These are phyloP conservation scores for Dynastes hyllus DNA, from an alignment of 2,888 invertebrate genomes.

Conservation along the genomic window DNA sequence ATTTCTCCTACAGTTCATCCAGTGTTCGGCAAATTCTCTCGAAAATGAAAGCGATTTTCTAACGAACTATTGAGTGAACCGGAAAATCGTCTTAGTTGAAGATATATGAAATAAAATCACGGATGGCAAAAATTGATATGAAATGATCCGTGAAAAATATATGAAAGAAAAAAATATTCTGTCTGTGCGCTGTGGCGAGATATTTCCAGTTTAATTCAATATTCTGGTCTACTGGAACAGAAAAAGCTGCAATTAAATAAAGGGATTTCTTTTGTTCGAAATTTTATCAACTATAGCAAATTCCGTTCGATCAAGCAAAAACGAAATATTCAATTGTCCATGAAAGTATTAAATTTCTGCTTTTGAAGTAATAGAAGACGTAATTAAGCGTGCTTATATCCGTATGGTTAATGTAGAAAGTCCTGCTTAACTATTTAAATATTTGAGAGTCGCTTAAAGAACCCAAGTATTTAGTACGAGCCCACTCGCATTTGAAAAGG, in stretches of 20 bases:
- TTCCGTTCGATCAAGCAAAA: background rate
- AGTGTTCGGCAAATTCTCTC: constrained; percentile 37
- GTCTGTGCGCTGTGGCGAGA: background rate
- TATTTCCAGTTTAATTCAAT: constrained; percentile 25
- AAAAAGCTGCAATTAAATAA: constrained; percentile 22
- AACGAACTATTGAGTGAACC: constrained; percentile 53
- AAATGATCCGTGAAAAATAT: constrained; percentile 53
- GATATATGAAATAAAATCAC: constrained; percentile 53
- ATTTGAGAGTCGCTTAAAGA: constrained; percentile 5
- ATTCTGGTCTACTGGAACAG: constrained; percentile 22
- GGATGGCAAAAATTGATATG: constrained; percentile 51
- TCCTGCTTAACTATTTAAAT: background rate
- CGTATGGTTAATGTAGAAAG: too few relatives aligned
- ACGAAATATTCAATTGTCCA: too few relatives aligned
- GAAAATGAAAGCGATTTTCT: constrained; percentile 53
- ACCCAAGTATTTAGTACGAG: background rate
- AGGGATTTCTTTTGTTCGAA: background rate
- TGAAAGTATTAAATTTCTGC: too few relatives aligned
- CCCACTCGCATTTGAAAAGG: constrained; percentile 4
- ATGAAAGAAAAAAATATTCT: constrained; percentile 41
- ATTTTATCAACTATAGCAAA: background rate
- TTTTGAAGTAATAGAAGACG: too few relatives aligned
- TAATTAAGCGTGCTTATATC: too few relatives aligned
- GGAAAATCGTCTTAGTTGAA: constrained; percentile 53
- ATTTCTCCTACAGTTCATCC: constrained; percentile 31